Conservation (phyloP, 2,797 vertebrate species). For the Lutjanus argentimaculatus region DNA sequence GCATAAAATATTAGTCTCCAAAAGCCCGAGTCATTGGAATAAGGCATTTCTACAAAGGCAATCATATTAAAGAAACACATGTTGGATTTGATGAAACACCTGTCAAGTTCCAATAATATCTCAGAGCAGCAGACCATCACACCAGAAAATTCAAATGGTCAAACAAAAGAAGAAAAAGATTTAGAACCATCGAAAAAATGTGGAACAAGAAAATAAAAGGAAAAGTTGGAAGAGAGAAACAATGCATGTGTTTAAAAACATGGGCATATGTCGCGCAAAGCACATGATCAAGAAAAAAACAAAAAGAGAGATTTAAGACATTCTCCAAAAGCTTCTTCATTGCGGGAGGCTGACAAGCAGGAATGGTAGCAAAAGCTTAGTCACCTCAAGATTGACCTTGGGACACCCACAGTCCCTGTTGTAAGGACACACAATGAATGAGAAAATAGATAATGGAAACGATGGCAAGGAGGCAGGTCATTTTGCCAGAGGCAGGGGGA, state of each 20-base stretch:
- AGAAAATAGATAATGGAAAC: slow-evolving; percentile 42
- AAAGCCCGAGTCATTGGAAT: neutral
- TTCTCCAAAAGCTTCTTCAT: neutral
- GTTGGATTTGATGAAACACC: slow-evolving; percentile 29
- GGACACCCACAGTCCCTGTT: slow-evolving; percentile 23
- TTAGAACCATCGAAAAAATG: neutral
- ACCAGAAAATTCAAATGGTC: neutral
- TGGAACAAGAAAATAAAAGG: slow-evolving; percentile 5
- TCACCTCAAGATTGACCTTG: slow-evolving; percentile 38
- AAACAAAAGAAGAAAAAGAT: slow-evolving; percentile 10
- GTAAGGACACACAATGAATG: slow-evolving; percentile 52
- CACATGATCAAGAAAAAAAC: neutral
- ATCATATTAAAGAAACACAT: slow-evolving; percentile 24
- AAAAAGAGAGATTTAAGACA: neutral
- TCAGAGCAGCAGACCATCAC: slow-evolving; percentile 14
- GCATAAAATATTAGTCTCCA: slow-evolving; percentile 17
- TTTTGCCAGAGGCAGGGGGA: slow-evolving; percentile 44
- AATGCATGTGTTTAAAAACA: neutral
- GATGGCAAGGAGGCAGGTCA: slow-evolving; percentile 35
- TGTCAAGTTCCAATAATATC: slow-evolving; percentile 13
- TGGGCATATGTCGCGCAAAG: neutral
- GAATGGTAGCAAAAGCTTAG: slow-evolving; percentile 23
- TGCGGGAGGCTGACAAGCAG: neutral
- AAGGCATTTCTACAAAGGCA: slow-evolving; percentile 5
- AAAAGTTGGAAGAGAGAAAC: neutral